These are phyloP conservation scores for Glaucidium brasilianum DNA, from an alignment of 2,113 vertebrate species.

Conservation along the genomic window DNA sequence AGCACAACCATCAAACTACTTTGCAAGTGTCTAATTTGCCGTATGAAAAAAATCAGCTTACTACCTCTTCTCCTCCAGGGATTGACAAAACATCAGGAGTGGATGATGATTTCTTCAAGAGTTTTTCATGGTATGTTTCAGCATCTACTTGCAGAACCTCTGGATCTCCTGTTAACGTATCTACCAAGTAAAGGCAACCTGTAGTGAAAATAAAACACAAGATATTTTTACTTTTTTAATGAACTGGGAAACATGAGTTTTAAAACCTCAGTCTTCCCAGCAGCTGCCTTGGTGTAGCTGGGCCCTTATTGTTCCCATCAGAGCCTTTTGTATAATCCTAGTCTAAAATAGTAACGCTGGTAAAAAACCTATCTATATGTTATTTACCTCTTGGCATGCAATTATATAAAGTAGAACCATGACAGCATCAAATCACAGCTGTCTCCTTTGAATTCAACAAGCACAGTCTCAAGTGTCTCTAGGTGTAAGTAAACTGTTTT, in stretches of 20 bases:
- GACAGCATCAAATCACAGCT: neutral
- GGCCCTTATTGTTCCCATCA: neutral
- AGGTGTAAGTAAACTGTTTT: neutral
- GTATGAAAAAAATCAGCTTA: neutral
- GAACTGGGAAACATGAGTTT: neutral
- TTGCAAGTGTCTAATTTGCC: neutral
- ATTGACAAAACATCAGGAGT: constrained; percentile 4
- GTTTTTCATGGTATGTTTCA: constrained; percentile 39
- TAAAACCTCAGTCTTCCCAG: neutral
- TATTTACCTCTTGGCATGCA: neutral
- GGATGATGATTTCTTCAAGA: neutral
- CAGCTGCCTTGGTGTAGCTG: neutral
- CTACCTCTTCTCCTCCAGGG: constrained; percentile 67
- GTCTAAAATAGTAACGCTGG: neutral
- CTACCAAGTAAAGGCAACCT: constrained; percentile 58
- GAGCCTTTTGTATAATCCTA: neutral
- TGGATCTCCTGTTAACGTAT: constrained; percentile 51
- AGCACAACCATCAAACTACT: neutral
- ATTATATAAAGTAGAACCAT: neutral
- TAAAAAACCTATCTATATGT: neutral
- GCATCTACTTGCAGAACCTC: constrained; percentile 25
- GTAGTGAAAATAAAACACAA: neutral
- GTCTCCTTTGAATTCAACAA: neutral
- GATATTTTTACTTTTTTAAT: neutral
- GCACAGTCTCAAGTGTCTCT: neutral